Percentiles rank a stretch among this genome's conserved stretches.
phyloP scores from a whole-genome alignment of 2,797 vertebrate species.

The Lithobates sylvaticus region DNA sequence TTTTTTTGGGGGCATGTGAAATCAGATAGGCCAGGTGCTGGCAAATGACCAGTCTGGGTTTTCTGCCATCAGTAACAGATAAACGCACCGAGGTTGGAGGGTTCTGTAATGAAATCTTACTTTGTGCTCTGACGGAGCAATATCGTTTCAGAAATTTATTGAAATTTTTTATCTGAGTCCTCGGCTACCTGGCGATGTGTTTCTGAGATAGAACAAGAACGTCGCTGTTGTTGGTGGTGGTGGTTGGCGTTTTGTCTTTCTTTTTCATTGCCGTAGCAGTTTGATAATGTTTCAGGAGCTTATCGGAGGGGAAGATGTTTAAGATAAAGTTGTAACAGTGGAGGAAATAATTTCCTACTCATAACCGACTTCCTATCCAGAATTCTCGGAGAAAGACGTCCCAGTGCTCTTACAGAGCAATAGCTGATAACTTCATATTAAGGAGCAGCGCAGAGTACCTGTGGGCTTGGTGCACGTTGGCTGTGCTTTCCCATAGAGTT shows the following conservation, averaged over 20 bases:
- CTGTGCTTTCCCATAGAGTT: too few relatives aligned
- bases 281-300: background rate
- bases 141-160: background rate
- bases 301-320: background rate
- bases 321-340: background rate
- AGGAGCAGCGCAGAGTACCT: too few relatives aligned
- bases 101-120: background rate
- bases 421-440: too few relatives aligned
- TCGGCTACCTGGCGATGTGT: background rate
- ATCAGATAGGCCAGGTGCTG: slow-evolving; percentile 28
- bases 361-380: background rate
- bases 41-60: background rate
- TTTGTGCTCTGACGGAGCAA: background rate
- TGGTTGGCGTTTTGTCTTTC: too few relatives aligned
- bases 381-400: too few relatives aligned
- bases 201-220: background rate
- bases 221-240: background rate
- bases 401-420: too few relatives aligned
- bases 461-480: too few relatives aligned
- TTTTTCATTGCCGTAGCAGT: too few relatives aligned
- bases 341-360: background rate
- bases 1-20: background rate
- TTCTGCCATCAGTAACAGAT: slow-evolving; percentile 4
- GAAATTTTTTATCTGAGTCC: background rate
- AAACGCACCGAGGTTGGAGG: background rate